Conservation (phyloP, 2,113 vertebrate genomes). For the Microcebus lehilahytsara region DNA sequence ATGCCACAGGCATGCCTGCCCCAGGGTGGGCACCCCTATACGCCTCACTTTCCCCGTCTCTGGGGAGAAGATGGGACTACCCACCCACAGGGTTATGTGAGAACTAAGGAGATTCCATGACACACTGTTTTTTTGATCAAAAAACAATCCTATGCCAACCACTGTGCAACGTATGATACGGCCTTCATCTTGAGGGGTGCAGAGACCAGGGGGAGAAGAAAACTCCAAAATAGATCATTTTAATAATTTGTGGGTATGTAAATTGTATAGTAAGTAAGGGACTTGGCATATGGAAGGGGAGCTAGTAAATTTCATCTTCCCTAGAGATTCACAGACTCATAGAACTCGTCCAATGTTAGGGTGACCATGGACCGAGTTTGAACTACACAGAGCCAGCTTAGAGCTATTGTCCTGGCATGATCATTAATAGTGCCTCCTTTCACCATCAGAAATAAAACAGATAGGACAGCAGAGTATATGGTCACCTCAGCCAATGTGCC, state of each 20-base stretch:
- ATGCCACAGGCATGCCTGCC: rapidly evolving
- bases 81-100: neutral
- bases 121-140: no score
- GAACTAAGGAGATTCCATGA: neutral
- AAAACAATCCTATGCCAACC: neutral
- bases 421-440: neutral
- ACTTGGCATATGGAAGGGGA: neutral
- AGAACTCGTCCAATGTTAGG: neutral
- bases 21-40: rapidly evolving
- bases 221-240: neutral
- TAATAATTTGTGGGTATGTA: neutral
- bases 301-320: neutral
- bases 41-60: neutral
- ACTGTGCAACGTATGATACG: rapidly evolving
- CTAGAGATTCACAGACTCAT: neutral
- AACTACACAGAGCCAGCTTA: neutral
- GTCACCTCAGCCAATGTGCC: neutral
- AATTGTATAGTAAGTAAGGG: neutral
- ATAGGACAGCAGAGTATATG: neutral
- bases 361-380: neutral
- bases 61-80: rapidly evolving
- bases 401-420: neutral
- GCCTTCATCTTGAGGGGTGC: neutral
- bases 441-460: neutral
- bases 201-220: neutral